A percentile compares a stretch with the other conserved stretches of the same genome.
These are phyloP conservation scores for Helarctos malayanus DNA, from an alignment of 2,797 vertebrate genomes.

Conservation along the genomic window DNA sequence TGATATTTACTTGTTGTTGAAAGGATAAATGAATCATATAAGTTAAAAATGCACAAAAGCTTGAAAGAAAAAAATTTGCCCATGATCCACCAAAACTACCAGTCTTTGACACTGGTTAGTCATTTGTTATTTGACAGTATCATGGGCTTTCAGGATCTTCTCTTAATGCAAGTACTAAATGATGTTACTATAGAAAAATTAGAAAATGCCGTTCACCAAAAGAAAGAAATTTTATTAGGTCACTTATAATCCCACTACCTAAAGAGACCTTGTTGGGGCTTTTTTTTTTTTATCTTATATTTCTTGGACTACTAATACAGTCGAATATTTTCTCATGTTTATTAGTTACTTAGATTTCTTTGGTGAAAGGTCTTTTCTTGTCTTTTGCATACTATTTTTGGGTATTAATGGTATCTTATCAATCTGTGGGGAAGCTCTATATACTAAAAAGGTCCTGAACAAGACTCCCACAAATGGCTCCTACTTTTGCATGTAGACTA, in stretches of 20 bases:
- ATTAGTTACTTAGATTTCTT: neutral
- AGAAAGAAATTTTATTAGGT: neutral
- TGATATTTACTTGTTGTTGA: conserved; percentile 25
- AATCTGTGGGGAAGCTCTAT: neutral
- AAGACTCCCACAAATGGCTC: neutral
- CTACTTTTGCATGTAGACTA: neutral
- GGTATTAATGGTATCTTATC: neutral
- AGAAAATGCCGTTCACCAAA: neutral
- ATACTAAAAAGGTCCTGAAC: neutral
- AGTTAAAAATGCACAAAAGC: conserved; percentile 33
- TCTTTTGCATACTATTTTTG: neutral
- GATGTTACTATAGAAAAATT: neutral
- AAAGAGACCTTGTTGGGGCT: neutral
- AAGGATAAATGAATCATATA: conserved; percentile 44
- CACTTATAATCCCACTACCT: neutral
- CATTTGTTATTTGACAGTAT: neutral
- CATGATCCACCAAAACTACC: neutral
- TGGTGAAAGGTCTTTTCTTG: neutral
- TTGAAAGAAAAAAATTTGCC: conserved; percentile 18
- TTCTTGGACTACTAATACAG: neutral
- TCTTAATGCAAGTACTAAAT: neutral
- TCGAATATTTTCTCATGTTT: neutral
- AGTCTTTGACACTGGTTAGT: neutral
- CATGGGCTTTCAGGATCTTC: neutral
- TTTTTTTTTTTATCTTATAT: neutral